Evolutionary conservation across 2,888 invertebrate species (phyloP), one percentile per base, ranked within the genome.

Genomic region (Apamea anceps): DNA sequence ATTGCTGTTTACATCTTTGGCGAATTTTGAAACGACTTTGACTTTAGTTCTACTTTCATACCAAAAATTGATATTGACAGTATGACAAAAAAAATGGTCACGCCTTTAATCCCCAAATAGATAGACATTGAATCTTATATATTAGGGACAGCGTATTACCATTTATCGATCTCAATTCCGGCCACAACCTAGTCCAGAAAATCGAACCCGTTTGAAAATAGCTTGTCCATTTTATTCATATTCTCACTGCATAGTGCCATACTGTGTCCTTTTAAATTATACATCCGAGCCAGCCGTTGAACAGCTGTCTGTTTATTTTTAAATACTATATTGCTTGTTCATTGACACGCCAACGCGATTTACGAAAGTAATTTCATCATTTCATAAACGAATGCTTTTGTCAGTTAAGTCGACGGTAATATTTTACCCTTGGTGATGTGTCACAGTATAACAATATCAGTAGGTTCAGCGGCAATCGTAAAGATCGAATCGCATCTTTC

Each of bases 361-460:
- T 67, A 45, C 10, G 25, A 63, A 74, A 84, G 67, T 81, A 51
- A 74, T 63, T 74, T 76, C 18, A 71, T n/a, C 10, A 70, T 70
- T 65, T 75, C 21, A 75, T 51, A 72, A 42, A 54, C 10, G 5
- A 75, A 83, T 60, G 18, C 21, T 60, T 80, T 66, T 63, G 48
- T 48, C 18, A 25, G 15, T 79, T 65, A 21, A 6, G 62, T 42
- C 12, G 4, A 15, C 15, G n/a, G 60, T 37, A 67, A 37, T 57
- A 66, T n/a, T 71, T 62, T 74, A 42, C 54, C n/a, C 51, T 62
- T 54, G 37, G 32, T 73, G 13, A 67, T 21, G 6, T 28, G 51
- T 63, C 71, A 75, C 42, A 76, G 76, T 48, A 25, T 78, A 80
- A 62, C 48, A 32, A 73, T 57, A 85, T 66, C 85, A 85, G 72